These are phyloP conservation scores for Tricholauxania praeusta DNA, from an alignment of 2,888 invertebrate species.

Conservation along the genomic window DNA sequence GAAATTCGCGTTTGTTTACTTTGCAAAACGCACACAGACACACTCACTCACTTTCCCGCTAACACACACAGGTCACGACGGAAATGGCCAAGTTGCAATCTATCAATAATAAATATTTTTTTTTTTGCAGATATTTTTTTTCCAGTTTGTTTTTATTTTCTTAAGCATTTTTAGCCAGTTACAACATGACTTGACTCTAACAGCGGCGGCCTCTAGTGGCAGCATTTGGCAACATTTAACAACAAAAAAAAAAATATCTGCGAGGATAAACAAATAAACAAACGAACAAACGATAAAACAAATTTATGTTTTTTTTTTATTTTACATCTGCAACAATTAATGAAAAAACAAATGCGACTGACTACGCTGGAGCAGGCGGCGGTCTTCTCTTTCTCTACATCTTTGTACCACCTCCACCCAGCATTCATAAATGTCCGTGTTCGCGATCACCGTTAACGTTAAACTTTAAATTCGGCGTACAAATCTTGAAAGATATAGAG, in stretches of 20 bases:
- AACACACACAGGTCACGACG: constrained; percentile 62
- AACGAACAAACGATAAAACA: constrained; percentile 15
- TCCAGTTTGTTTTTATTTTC: neutral
- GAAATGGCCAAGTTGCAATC: constrained; percentile 64
- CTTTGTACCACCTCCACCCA: neutral
- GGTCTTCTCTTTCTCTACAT: too few species aligned
- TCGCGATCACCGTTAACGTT: constrained; percentile 40
- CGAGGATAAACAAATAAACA: constrained; percentile 7
- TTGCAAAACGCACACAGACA: neutral
- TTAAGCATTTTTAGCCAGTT: neutral
- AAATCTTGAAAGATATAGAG: too few species aligned
- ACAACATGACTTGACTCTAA: neutral
- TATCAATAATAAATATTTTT: constrained; percentile 60
- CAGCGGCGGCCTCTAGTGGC: constrained; percentile 6
- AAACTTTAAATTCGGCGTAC: constrained; percentile 27
- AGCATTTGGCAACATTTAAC: constrained; percentile 10
- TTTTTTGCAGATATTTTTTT: constrained; percentile 1
- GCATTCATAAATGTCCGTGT: constrained; percentile 6
- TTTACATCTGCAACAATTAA: too few species aligned
- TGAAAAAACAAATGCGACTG: neutral
- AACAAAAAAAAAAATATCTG: constrained; percentile 2
- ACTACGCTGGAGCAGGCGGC: neutral
- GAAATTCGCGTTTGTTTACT: neutral
- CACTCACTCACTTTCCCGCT: neutral
- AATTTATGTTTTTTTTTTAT: too few species aligned